A percentile compares a stretch with the other conserved stretches of the same genome.
Evolutionary conservation across 2,888 invertebrate genomes (phyloP).

Genomic region (Clitarchus hookeri): DNA sequence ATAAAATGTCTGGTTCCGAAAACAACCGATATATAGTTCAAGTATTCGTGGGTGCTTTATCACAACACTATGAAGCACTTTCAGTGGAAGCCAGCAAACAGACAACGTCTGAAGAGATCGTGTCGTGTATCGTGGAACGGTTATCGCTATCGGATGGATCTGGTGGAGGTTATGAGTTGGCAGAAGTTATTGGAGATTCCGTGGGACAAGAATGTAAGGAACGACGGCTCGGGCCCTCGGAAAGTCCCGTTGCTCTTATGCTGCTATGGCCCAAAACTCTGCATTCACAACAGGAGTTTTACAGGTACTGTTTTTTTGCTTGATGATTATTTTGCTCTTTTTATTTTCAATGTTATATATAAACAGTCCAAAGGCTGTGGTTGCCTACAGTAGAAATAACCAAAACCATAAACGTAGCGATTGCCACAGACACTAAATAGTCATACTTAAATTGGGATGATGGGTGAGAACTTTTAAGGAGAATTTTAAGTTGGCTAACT

Average conservation of each 20-base stretch:
- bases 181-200: constrained; percentile 85
- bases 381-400: too few relatives aligned
- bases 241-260: constrained; percentile 83
- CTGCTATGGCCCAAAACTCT: constrained; percentile 76
- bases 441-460: too few relatives aligned
- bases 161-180: constrained; percentile 75
- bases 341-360: too few relatives aligned
- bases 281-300: constrained; percentile 55
- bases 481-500: too few relatives aligned
- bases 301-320: constrained; percentile 51
- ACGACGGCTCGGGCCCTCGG: constrained; percentile 78
- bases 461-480: too few relatives aligned
- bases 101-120: constrained; percentile 90
- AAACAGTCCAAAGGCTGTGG: too few relatives aligned
- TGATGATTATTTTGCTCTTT: too few relatives aligned
- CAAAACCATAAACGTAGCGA: too few relatives aligned
- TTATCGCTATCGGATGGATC: constrained; percentile 63
- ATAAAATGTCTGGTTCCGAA: constrained; percentile 50
- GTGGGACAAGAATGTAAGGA: constrained; percentile 92
- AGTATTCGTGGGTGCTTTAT: constrained; percentile 88
- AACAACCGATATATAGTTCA: constrained; percentile 74
- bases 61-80: constrained; percentile 85
- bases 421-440: too few relatives aligned
- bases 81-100: constrained; percentile 91
- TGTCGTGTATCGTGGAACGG: constrained; percentile 82